These are phyloP conservation scores for Monomorium pharaonis DNA, from an alignment of 1,140 invertebrate genomes.

Conservation along the genomic window DNA sequence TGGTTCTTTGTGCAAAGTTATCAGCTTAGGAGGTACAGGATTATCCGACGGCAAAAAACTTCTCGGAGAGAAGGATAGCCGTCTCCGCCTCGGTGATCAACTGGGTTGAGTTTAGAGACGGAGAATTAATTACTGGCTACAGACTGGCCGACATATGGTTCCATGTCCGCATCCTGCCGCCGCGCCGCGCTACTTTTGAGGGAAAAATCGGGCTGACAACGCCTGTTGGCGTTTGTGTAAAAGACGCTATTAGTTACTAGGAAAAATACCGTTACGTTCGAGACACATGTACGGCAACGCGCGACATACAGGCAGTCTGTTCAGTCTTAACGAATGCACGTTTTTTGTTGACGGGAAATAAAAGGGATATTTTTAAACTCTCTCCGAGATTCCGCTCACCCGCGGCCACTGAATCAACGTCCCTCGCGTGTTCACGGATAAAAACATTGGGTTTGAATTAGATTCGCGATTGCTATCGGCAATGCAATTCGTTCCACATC, in stretches of 20 bases:
- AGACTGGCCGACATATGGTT: conserved; percentile 65
- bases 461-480: neutral
- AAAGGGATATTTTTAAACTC: conserved; percentile 39
- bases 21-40: conserved; percentile 15
- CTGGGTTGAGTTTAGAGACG: conserved; percentile 48
- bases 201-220: conserved; percentile 53
- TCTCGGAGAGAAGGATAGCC: conserved; percentile 34
- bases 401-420: neutral
- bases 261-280: conserved; percentile 3
- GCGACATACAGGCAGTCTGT: conserved; percentile 48
- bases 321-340: conserved; percentile 20
- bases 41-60: conserved; percentile 57
- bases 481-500: neutral
- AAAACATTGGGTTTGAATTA: neutral
- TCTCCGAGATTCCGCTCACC: neutral
- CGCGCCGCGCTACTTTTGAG: conserved; percentile 49
- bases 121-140: conserved; percentile 46
- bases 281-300: conserved; percentile 38
- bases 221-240: conserved; percentile 38
- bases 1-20: neutral
- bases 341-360: neutral
- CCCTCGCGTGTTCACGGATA: neutral
- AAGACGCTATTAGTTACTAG: conserved; percentile 55
- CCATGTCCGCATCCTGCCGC: conserved; percentile 62
- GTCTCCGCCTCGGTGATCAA: conserved; percentile 59